Evolutionary conservation across 1,140 invertebrate species (phyloP).

Genomic region (Cepaea nemoralis): DNA sequence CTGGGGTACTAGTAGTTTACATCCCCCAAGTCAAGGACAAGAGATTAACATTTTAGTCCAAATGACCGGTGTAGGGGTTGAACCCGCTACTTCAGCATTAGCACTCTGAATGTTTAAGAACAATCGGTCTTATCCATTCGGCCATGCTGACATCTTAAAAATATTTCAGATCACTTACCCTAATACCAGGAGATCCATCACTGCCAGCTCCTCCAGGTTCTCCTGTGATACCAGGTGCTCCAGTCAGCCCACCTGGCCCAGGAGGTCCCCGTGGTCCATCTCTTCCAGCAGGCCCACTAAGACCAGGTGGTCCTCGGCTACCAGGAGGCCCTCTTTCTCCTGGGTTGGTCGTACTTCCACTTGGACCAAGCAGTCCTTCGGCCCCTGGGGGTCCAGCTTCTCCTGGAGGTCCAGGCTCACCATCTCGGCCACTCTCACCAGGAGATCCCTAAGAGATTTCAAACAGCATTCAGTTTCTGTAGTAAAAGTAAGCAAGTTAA

Average conservation of each 20-base stretch:
- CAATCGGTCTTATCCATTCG: too few species aligned
- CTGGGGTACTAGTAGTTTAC: too few species aligned
- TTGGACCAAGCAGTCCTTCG: slow-evolving; percentile 23
- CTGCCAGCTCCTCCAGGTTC: slow-evolving; percentile 45
- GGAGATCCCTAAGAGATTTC: slow-evolving; percentile 24
- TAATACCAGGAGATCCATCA: slow-evolving; percentile 48
- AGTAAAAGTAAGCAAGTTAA: background rate
- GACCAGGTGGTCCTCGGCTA: background rate
- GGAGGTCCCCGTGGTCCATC: slow-evolving; percentile 45
- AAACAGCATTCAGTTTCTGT: too few species aligned
- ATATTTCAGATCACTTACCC: slow-evolving; percentile 38
- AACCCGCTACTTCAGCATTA: too few species aligned
- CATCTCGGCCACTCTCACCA: slow-evolving; percentile 40
- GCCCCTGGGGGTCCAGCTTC: slow-evolving; percentile 37
- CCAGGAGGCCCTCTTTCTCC: slow-evolving; percentile 32
- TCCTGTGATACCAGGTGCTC: slow-evolving; percentile 48
- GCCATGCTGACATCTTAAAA: too few species aligned
- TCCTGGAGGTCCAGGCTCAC: slow-evolving; percentile 50
- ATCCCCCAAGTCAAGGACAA: too few species aligned
- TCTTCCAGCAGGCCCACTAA: slow-evolving; percentile 46
- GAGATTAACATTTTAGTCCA: too few species aligned
- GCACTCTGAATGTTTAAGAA: too few species aligned
- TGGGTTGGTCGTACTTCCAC: background rate
- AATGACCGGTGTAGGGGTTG: too few species aligned
- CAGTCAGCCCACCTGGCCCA: slow-evolving; percentile 46